phyloP scores from a whole-genome alignment of 2,113 vertebrate species.

The Rhinoptilus africanus region DNA sequence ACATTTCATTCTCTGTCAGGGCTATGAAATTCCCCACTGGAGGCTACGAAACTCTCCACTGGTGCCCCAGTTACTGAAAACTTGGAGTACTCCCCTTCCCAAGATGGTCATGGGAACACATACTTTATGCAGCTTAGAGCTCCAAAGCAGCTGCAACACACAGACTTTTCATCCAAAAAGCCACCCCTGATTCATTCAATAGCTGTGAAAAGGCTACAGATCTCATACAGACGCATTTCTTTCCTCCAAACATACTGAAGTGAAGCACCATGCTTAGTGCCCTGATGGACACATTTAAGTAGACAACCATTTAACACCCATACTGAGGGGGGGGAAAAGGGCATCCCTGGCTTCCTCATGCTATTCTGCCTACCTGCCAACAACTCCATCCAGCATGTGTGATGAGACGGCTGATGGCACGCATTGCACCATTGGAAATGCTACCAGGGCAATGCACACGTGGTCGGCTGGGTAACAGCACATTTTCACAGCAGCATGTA shows the following conservation, averaged over 20 bases:
- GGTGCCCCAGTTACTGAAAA: background rate
- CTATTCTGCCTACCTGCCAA: background rate
- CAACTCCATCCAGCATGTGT: background rate
- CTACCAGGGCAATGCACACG: background rate
- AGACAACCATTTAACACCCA: background rate
- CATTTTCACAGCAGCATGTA: background rate
- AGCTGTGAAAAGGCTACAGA: background rate
- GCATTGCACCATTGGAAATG: background rate
- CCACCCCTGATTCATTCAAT: background rate
- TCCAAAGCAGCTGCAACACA: background rate
- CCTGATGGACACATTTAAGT: background rate
- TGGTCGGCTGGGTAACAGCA: fast-evolving
- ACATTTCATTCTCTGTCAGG: background rate
- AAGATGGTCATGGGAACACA: fast-evolving
- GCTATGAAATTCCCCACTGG: background rate
- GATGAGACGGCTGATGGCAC: background rate
- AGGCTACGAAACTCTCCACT: background rate
- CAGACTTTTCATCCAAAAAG: background rate
- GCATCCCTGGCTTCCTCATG: background rate
- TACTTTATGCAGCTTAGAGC: background rate
- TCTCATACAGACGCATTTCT: background rate
- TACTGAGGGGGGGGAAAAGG: background rate
- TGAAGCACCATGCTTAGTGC: fast-evolving
- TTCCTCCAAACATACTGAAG: background rate
- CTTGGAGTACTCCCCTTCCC: background rate